These are phyloP conservation scores for Fulmarus glacialis DNA, from an alignment of 2,113 vertebrate genomes.

Conservation along the genomic window DNA sequence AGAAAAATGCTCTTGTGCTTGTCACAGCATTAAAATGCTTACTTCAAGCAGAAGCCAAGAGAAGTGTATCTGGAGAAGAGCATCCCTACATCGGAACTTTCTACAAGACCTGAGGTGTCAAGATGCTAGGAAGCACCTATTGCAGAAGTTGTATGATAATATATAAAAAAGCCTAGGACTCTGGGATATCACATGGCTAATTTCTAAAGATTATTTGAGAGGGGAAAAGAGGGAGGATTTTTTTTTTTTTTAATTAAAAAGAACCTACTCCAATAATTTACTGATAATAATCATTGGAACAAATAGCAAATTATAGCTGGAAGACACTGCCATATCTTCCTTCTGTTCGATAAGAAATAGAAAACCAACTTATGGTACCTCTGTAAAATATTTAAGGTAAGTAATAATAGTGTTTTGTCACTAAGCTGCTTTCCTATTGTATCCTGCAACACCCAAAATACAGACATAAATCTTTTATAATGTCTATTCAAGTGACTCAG, in stretches of 20 bases:
- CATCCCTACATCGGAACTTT: neutral
- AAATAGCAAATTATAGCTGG: neutral
- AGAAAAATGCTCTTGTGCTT: neutral
- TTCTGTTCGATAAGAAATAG: neutral
- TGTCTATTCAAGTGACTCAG: neutral
- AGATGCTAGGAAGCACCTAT: neutral
- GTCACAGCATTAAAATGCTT: neutral
- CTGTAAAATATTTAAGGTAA: neutral
- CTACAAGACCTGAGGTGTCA: neutral
- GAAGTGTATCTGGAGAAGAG: neutral
- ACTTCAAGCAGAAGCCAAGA: neutral
- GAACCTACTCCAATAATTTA: neutral
- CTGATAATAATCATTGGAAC: neutral
- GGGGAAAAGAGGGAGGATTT: rapidly evolving
- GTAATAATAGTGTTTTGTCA: neutral
- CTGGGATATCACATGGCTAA: neutral
- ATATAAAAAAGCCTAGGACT: neutral
- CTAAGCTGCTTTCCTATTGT: neutral
- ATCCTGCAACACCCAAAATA: neutral
- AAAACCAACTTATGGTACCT: neutral
- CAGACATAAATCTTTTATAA: neutral
- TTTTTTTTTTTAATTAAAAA: neutral
- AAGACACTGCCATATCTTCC: neutral
- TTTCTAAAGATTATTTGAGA: neutral
- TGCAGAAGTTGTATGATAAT: neutral